A percentile compares a stretch with the other conserved stretches of the same genome.
phyloP scores from a whole-genome alignment of 2,797 vertebrate genomes.

The Rhabdomys pumilio region DNA sequence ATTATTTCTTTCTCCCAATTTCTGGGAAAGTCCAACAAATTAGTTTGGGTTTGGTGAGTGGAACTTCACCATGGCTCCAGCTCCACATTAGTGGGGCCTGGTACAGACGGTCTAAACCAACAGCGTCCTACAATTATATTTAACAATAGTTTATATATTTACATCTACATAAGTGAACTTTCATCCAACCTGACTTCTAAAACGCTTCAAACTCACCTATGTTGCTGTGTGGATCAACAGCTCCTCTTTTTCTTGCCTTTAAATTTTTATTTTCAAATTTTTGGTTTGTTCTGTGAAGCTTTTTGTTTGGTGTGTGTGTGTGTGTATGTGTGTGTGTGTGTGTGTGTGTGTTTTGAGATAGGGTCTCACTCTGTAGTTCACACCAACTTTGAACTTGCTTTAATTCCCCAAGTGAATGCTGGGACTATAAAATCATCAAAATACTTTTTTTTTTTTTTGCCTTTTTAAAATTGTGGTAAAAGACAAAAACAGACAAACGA shows the following conservation, averaged over 20 bases:
- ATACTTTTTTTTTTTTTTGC: neutral
- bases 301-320: neutral
- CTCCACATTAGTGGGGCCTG: neutral
- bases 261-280: neutral
- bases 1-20: slow-evolving; percentile 38
- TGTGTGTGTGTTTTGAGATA: neutral
- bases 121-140: neutral
- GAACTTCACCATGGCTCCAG: neutral
- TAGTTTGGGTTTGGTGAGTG: neutral
- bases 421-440: neutral
- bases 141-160: neutral
- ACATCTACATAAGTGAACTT: neutral
- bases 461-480: slow-evolving; percentile 34
- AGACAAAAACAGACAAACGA: neutral
- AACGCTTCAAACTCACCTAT: neutral
- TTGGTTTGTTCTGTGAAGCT: neutral
- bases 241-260: neutral
- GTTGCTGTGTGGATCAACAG: neutral
- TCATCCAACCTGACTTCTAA: neutral
- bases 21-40: slow-evolving; percentile 28
- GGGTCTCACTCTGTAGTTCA: neutral
- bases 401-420: neutral
- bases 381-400: neutral
- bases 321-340: neutral
- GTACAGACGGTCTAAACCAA: neutral